Percentiles rank a stretch among this genome's conserved stretches.
Conservation (phyloP, 2,888 invertebrate genomes). For the Sesia apiformis region DNA sequence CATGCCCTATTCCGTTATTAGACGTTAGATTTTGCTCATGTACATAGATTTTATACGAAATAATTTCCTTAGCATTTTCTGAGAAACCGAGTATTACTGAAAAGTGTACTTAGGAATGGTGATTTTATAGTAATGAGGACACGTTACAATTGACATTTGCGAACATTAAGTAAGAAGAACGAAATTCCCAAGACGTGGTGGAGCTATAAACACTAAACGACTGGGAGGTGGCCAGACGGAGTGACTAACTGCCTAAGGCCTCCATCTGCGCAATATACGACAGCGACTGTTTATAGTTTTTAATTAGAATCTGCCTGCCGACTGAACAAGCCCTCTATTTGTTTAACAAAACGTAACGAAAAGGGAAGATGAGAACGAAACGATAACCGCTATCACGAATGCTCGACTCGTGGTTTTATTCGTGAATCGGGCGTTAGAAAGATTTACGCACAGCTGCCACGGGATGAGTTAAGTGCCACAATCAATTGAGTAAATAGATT, state of each 20-base stretch:
- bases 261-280: constrained; percentile 52
- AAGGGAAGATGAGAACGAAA: constrained; percentile 39
- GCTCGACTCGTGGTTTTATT: constrained; percentile 46
- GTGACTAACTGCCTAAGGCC: constrained; percentile 51
- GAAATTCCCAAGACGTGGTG: constrained; percentile 18
- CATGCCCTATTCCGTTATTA: no score
- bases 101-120: no score
- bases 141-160: no score
- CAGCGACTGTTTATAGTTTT: constrained; percentile 57
- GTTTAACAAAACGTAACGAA: constrained; percentile 54
- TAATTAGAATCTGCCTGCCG: constrained; percentile 64
- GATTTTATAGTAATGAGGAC: no score
- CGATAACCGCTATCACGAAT: constrained; percentile 53
- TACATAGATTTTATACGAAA: no score
- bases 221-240: constrained; percentile 49
- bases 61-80: no score
- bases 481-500: constrained; percentile 49
- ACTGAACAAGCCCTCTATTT: constrained; percentile 53
- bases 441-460: constrained; percentile 48
- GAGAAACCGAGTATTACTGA: no score
- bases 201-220: constrained; percentile 46
- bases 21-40: no score
- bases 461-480: constrained; percentile 43
- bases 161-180: neutral
- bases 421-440: constrained; percentile 48